Evolutionary conservation across 2,797 vertebrate genomes (phyloP), one percentile per base, ranked within the genome.

Genomic region (Peromyscus melanophrys): DNA sequence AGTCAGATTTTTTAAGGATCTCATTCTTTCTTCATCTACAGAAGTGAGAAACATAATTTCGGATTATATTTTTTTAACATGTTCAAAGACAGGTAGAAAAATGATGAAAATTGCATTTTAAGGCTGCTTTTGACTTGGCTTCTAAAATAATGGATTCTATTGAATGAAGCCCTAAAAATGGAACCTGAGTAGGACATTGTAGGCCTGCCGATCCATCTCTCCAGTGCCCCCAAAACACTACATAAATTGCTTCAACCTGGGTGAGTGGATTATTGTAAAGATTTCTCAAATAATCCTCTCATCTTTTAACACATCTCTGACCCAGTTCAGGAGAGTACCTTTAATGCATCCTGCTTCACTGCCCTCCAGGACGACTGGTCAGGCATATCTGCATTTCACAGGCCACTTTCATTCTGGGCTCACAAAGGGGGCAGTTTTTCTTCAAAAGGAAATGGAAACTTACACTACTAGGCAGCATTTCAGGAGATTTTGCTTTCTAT

Each of bases 391-490:
- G 92, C 96, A 91, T 95, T 92, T 85, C 93, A 95, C 77, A 88
- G 97, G 16, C n/a, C 87, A 34, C 95, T 97, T 97, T 97, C 84
- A 97, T 96, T 89, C 52, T 43, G 2, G 31, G 46, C 87, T 93
- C 80, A 97, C 97, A 95, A 92, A 97, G 71, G 63, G 65, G 80
- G 94, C n/a, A 6, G 71, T 71, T 49, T 96, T 94, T 78, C 78
- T 96, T 95, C 92, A 88, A 97, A 95, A 96, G 93, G 83, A 97
- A 96, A 96, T 93, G 73, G 93, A 97, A 96, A 92, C 75, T 71
- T 65, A 21, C 55, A 81, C 83, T 76, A 77, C 67, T 31, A 43
- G 65, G 49, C 63, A 69, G n/a, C 37, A 78, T 94, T 92, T 81
- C 19, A n/a, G 83, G 77, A 49, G 61, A 85, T 75, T 92, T 96